A percentile compares a stretch with the other conserved stretches of the same genome.
These are phyloP conservation scores for Lumbricus terrestris DNA, from an alignment of 2,888 invertebrate species.

Conservation along the genomic window DNA sequence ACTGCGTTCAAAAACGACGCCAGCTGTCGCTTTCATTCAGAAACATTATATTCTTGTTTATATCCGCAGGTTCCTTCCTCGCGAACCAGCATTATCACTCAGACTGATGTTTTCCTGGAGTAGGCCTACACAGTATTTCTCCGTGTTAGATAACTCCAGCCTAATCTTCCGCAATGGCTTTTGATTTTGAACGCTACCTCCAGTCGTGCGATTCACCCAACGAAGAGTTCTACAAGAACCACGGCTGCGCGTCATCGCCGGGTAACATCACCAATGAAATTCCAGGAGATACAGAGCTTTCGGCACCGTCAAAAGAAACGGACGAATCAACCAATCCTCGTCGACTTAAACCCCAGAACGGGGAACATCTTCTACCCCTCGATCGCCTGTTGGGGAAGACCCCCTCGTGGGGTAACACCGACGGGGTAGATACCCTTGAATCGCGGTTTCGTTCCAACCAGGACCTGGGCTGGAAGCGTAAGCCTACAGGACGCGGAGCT, in stretches of 20 bases:
- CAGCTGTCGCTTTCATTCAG: no score
- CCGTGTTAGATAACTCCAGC: no score
- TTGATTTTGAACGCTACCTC: background rate
- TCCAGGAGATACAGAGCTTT: background rate
- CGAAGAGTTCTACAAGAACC: background rate
- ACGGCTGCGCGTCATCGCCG: background rate
- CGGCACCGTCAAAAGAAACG: background rate
- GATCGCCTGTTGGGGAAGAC: background rate
- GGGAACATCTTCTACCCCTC: background rate
- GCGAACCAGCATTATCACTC: background rate
- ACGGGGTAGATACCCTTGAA: background rate
- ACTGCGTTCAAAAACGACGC: background rate
- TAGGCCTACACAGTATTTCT: no score
- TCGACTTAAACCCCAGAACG: background rate
- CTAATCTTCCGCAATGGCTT: background rate
- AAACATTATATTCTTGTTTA: no score
- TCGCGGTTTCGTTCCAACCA: background rate
- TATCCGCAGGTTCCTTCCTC: background rate
- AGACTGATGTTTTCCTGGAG: no score
- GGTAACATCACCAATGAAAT: background rate
- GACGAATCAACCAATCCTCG: background rate
- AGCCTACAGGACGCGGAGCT: background rate
- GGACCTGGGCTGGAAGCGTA: background rate
- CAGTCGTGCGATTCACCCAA: background rate
- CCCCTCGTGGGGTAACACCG: no score